phyloP scores from a whole-genome alignment of 2,888 invertebrate genomes.

The Hartigia nigra region DNA sequence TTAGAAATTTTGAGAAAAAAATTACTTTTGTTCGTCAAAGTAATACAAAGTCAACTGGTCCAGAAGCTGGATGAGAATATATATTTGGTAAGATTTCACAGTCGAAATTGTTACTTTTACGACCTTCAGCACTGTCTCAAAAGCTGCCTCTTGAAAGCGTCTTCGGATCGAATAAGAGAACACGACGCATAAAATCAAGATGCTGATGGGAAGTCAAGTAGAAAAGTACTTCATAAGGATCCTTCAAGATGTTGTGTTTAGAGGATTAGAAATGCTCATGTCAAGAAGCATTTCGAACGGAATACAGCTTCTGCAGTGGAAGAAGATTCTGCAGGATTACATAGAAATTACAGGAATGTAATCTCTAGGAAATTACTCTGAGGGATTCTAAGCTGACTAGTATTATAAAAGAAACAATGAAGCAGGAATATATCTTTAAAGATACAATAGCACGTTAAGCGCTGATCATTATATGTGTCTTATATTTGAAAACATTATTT shows the following conservation, averaged over 20 bases:
- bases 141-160: background rate
- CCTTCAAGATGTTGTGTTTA: background rate
- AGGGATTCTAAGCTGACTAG: background rate
- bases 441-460: too few species aligned
- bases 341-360: background rate
- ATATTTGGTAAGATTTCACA: background rate
- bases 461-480: too few species aligned
- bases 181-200: background rate
- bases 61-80: background rate
- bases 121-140: background rate
- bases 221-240: background rate
- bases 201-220: background rate
- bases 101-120: background rate
- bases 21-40: background rate
- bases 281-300: background rate
- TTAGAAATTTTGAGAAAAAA: background rate
- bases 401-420: too few species aligned
- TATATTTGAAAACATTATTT: too few species aligned
- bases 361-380: background rate
- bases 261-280: background rate
- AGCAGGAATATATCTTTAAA: too few species aligned
- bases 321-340: background rate
- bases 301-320: background rate
- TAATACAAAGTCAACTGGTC: background rate
- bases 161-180: background rate